These are phyloP conservation scores for Heterochromis multidens DNA, from an alignment of 2,113 vertebrate species.

Conservation along the genomic window DNA sequence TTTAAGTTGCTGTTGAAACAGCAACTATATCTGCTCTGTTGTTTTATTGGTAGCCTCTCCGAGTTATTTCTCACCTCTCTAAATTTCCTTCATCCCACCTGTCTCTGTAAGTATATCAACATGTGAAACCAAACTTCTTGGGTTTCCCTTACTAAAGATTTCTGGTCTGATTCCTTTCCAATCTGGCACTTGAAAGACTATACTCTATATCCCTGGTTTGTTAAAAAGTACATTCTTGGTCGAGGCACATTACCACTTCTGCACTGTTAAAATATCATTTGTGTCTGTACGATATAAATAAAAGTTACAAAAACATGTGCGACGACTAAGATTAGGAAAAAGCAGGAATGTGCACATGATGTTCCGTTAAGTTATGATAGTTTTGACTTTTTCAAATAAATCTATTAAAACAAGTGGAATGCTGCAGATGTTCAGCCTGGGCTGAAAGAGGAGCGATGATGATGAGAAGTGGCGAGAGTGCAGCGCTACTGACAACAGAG, in stretches of 20 bases:
- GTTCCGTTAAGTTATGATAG: conserved; percentile 16
- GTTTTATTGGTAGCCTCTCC: not conserved
- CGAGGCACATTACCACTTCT: not conserved
- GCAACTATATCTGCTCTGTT: not conserved
- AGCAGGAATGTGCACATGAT: not conserved
- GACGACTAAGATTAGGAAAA: not conserved
- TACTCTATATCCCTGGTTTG: not conserved
- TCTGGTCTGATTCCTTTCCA: not conserved
- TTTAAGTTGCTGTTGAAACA: no score
- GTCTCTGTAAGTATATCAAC: not conserved
- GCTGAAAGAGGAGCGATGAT: conserved; percentile 4
- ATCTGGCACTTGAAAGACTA: conserved; percentile 1
- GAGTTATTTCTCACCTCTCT: not conserved
- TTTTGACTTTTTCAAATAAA: conserved; percentile 15
- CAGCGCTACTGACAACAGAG: not conserved
- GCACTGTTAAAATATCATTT: not conserved
- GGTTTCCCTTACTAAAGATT: conserved; percentile 12
- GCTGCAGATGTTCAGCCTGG: conserved; percentile 30
- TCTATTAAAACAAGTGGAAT: conserved; percentile 34
- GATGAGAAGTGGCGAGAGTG: not conserved
- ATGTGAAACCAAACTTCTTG: conserved; percentile 9
- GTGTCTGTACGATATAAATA: not conserved
- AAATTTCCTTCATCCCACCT: not conserved
- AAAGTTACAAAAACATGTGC: not conserved
- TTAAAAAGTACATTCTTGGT: not conserved